These are phyloP conservation scores for Eulithis testata DNA, from an alignment of 2,888 invertebrate species.

Conservation along the genomic window DNA sequence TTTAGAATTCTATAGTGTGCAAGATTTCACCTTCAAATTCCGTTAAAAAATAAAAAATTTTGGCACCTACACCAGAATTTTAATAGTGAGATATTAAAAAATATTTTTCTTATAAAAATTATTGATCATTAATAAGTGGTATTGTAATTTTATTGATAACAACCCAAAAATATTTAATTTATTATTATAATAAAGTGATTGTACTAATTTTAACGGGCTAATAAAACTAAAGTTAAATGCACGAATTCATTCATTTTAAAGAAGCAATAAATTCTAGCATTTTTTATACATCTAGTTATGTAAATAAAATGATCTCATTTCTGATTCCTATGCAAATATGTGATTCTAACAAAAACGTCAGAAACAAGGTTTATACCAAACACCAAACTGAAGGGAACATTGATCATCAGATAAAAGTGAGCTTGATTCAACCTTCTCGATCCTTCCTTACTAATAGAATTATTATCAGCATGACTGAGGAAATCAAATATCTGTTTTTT, in stretches of 20 bases:
- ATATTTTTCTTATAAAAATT: neutral
- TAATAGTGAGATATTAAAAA: neutral
- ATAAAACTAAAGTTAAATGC: conserved; percentile 24
- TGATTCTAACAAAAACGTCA: conserved; percentile 43
- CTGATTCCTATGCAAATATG: conserved; percentile 36
- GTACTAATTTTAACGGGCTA: conserved; percentile 20
- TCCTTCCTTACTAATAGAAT: neutral
- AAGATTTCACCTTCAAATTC: conserved; percentile 38
- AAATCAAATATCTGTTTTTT: no score
- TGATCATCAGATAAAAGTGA: no score
- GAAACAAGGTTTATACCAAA: conserved; percentile 17
- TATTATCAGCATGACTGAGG: no score
- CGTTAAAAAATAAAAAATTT: no score
- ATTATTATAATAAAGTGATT: conserved; percentile 18
- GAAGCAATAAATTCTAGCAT: conserved; percentile 28
- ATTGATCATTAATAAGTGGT: conserved; percentile 7
- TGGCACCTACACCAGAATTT: neutral
- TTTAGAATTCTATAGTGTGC: conserved; percentile 29
- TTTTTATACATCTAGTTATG: conserved; percentile 36
- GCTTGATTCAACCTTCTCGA: no score
- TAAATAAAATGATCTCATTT: conserved; percentile 44
- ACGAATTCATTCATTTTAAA: conserved; percentile 35
- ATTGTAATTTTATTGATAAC: conserved; percentile 11
- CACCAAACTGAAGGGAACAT: no score
- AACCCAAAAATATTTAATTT: conserved; percentile 16